Base-by-base conservation (phyloP, 1,140 invertebrate species). In the Helicoverpa zea region DNA sequence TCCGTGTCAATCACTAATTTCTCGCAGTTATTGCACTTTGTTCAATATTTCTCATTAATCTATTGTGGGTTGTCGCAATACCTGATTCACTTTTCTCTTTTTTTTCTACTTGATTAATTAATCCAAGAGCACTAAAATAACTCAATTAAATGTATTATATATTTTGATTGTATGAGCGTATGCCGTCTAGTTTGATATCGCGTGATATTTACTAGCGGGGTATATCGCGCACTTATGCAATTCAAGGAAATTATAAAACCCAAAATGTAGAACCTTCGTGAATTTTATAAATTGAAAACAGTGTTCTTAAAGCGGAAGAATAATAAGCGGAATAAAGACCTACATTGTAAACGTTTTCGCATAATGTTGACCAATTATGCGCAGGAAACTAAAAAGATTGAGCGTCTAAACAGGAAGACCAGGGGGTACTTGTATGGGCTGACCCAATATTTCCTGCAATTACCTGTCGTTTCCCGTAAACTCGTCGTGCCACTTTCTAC, bases 361-460 rank as follows among this genome's bases (percentile, higher is more conserved):
- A 66, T 77, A 66, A 54, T 77, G 59, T 77, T 52, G 35, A 76
- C 43, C 58, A 76, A 76, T 76, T 61, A 61, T 16, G 7, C 49
- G 59, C 75, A 64, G 75, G 75, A 77, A 77, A 49, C 47, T 77
- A 61, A 64, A 77, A 74, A 66, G 73, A 77, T 77, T 66, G 52
- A 61, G 29, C 72, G 59, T 75, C 23, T 72, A 61, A 72, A 76
- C 79, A 79, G 80, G 76, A 80, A 79, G 78, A 61, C 18, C 43
- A 52, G 58, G 56, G 59, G 70, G 63, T 81, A 81, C 61, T 68
- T 23, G 72, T 78, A 61, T 54, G 66, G 58, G 35, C 49, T 84
- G 83, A 73, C 74, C 81, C 79, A 84, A 81, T 84, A 81, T 84
- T 86, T 84, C 84, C 84, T 83, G 82, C 79, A 85, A 85, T 81